Percentiles rank a stretch among this genome's conserved stretches.
phyloP scores from a whole-genome alignment of 1,140 invertebrate species.

The Leguminivora glycinivorella region DNA sequence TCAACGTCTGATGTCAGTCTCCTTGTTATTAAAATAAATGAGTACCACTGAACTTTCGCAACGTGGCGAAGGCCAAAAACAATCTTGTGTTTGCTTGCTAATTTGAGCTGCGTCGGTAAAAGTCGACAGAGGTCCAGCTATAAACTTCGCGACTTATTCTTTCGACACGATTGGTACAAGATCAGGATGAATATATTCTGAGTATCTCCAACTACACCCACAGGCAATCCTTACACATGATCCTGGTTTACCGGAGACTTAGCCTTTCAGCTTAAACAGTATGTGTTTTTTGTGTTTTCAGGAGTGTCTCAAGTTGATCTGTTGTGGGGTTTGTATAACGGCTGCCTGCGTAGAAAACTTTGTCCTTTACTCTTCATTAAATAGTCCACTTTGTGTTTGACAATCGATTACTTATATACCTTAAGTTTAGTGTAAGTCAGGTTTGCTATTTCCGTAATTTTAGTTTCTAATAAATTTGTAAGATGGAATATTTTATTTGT shows the following conservation, averaged over 20 bases:
- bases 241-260: neutral
- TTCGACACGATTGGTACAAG: neutral
- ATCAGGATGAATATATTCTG: neutral
- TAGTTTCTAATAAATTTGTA: neutral
- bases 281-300: slow-evolving; percentile 68
- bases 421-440: slow-evolving; percentile 27
- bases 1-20: no score
- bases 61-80: no score
- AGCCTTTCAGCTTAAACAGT: slow-evolving; percentile 1
- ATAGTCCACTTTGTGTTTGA: slow-evolving; percentile 22
- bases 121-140: neutral
- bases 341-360: slow-evolving; percentile 51
- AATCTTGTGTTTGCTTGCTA: neutral
- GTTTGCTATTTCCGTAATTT: slow-evolving; percentile 13
- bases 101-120: neutral
- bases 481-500: slow-evolving; percentile 9
- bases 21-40: no score
- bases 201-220: neutral
- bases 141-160: neutral
- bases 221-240: neutral
- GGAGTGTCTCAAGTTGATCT: slow-evolving; percentile 70
- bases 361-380: slow-evolving; percentile 46
- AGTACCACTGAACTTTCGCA: no score
- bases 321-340: slow-evolving; percentile 49
- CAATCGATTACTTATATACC: slow-evolving; percentile 15